A percentile compares a stretch with the other conserved stretches of the same genome.
phyloP scores from a whole-genome alignment of 2,888 invertebrate species.

The Lithosia quadra region DNA sequence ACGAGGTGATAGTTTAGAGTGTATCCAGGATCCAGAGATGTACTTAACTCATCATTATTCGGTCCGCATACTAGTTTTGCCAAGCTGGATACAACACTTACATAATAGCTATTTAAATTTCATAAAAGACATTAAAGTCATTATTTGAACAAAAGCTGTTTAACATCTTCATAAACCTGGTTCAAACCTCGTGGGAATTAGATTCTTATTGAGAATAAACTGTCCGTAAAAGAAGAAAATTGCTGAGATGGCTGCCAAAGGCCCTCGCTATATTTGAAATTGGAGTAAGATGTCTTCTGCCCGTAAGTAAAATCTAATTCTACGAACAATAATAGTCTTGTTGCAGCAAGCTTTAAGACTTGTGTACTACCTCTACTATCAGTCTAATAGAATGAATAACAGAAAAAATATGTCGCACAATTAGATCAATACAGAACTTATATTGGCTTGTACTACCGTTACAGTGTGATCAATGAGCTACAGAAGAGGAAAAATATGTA shows the following conservation, averaged over 20 bases:
- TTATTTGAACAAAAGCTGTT: constrained; percentile 24
- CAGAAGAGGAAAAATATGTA: not conserved
- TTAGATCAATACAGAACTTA: too few species aligned
- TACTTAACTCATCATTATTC: constrained; percentile 1
- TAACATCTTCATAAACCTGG: constrained; percentile 35
- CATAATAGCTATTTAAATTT: constrained; percentile 17
- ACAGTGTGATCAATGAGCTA: not conserved
- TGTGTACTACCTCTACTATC: not conserved
- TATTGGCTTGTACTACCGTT: too few species aligned
- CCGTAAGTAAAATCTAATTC: constrained; percentile 52
- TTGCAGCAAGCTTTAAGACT: not conserved
- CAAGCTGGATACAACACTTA: not conserved
- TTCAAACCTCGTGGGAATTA: constrained; percentile 46
- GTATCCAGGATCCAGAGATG: not conserved
- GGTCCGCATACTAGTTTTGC: not conserved
- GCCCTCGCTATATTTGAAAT: constrained; percentile 42
- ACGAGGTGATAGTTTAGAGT: not conserved
- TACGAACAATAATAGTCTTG: constrained; percentile 36
- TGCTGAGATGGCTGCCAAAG: constrained; percentile 50
- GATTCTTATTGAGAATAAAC: constrained; percentile 52
- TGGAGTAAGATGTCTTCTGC: constrained; percentile 26
- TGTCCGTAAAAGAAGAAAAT: constrained; percentile 41
- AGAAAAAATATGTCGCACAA: too few species aligned
- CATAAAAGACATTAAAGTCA: constrained; percentile 22
- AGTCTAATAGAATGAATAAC: not conserved